Conservation (phyloP, 2,113 vertebrate genomes). For the Pelodiscus sinensis region DNA sequence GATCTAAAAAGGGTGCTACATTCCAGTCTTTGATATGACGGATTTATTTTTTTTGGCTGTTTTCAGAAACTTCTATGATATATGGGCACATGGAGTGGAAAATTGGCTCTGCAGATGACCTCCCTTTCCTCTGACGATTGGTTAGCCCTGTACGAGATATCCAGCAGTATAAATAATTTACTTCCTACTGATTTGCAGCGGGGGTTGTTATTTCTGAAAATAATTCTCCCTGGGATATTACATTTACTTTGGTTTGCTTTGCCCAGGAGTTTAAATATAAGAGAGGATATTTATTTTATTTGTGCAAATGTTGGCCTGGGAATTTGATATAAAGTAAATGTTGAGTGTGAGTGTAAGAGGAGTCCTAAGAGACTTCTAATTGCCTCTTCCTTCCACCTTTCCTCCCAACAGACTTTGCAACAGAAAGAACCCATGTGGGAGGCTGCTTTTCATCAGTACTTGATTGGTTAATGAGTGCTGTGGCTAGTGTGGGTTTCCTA, state of each 20-base stretch:
- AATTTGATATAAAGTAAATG: slow-evolving; percentile 55
- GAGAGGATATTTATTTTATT: slow-evolving; percentile 51
- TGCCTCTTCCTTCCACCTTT: background rate
- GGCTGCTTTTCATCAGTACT: slow-evolving; percentile 55
- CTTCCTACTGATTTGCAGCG: slow-evolving; percentile 16
- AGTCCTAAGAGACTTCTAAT: slow-evolving; percentile 28
- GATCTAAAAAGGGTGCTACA: background rate
- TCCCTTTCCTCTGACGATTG: slow-evolving; percentile 31
- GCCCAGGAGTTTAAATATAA: slow-evolving; percentile 45
- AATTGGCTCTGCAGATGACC: slow-evolving; percentile 18
- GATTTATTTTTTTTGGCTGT: slow-evolving; percentile 17
- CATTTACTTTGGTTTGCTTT: slow-evolving; percentile 48
- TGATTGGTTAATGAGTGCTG: slow-evolving; percentile 66
- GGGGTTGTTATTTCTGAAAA: slow-evolving; percentile 59
- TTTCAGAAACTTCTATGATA: slow-evolving; percentile 18
- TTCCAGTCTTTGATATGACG: background rate
- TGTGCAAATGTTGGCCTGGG: slow-evolving; percentile 47
- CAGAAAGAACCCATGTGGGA: slow-evolving; percentile 24
- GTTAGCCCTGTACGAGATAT: background rate
- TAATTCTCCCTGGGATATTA: slow-evolving; percentile 46
- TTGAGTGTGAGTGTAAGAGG: slow-evolving; percentile 2
- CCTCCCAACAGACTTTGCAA: slow-evolving; percentile 3
- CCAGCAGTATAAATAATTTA: slow-evolving; percentile 58
- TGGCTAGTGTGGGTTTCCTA: slow-evolving; percentile 62
- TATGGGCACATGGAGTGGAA: background rate